Base-by-base conservation (phyloP, 2,113 vertebrate genomes). In the Crotalus tigris region DNA sequence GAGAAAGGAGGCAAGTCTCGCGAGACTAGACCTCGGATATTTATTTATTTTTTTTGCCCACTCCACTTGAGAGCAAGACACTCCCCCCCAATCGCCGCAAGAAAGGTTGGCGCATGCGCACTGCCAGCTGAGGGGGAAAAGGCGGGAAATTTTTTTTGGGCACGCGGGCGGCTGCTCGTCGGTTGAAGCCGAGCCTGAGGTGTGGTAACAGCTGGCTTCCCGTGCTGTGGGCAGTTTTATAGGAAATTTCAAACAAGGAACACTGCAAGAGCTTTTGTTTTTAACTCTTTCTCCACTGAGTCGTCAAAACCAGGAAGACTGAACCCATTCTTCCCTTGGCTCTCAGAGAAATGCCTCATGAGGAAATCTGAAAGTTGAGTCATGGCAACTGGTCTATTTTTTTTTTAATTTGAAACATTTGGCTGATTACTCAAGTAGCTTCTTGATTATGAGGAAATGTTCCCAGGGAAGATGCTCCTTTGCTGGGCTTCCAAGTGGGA, bases 121-220 rank as follows among this genome's bases (percentile, higher is more conserved):
- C 3, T 24, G 57, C 7, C 1, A 39, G 0, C 44, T 1, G 21
- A 9, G 19, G 39, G 6, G 13, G 17, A 6, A 3, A 3, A 57
- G 55, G 75, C 19, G 87, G 87, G 57, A 51, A 96, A 95, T 21
- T 19, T 57, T 17, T 95, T 96, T 92, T 93, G 91, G 94, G 90
- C 92, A 94, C 95, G 91, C 5, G 46, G 17, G 33, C 33, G 21
- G 75, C 8, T 9, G 7, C 33, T 39, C 13, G 33, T 81, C 69
- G 9, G 33, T 39, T 39, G 69, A 81, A 39, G 33, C 5, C 15
- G 33, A 39, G 0, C 12, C 11, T 87, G 24, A 87, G 49, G 49
- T 6, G 33, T 17, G 6, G 33, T 9, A 9, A 21, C 3, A 7
- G 75, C 6, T 21, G 75, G 33, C 33, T 21, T 44, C 33, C 17